Base-by-base conservation (phyloP, 1,140 invertebrate genomes). In the Marisa cornuarietis region DNA sequence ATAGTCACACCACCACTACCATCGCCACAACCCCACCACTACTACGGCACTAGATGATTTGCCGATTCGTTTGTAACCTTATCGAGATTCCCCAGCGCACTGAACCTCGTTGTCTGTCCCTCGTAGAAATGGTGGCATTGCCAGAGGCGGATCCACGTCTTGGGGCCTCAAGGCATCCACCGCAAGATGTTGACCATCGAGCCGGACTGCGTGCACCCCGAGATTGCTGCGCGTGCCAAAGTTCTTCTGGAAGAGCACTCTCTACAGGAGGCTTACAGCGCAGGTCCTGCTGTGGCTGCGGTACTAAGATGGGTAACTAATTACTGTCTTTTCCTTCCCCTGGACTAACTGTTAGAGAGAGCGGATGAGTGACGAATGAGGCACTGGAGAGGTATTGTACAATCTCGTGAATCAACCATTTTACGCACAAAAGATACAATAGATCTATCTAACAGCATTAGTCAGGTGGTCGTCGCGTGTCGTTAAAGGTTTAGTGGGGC, bases 271-370 rank as follows among this genome's bases (percentile, higher is more conserved):
- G 75, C 74, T 0, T 9, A 63, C 52, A 61, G 14, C 14, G 76
- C 75, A 10, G 77, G 79, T 26, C 63, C 76, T 14, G 80, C 75
- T 6, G 77, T 75, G 13, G 75, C 49, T 14, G 79, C 75, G 7
- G 68, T 83, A n/a, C 81, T 66, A 26, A 26, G 42, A 54, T 83
- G 82, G 82, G 82, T 81, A 61, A 13, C 69, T 52, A 22, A 10
- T 42, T 51, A 11, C 2, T 13, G 2, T 6, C 1, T 5, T 22
- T 14, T 3, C 20, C 20, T 22, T 22, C 24, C 16, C 11, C 31
- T 24, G 3, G 0, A 68, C 6, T 42, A 42, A 42, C 31, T 42
- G 31, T 42, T 42, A 42, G 31, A 42, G 31, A 42, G 3, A 42
- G 31, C 31, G 31, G 31, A 6, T 42, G 31, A 42, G 31, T 42